Base-by-base conservation (phyloP, 2,888 invertebrate genomes). In the Rotaria sp. region DNA sequence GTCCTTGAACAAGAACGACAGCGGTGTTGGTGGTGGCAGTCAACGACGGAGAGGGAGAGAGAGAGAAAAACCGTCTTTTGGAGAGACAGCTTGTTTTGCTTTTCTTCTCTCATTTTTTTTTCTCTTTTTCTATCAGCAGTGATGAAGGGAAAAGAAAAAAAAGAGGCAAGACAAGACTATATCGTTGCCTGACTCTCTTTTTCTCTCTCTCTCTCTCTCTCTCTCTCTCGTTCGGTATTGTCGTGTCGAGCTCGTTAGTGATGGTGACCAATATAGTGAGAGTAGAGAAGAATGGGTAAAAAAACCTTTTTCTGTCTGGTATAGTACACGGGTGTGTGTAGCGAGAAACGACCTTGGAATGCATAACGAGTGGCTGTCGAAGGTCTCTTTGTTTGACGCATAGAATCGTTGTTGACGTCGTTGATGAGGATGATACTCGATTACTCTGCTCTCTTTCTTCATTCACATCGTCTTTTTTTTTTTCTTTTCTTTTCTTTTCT, bases 391-490 rank as follows among this genome's bases (percentile, higher is more conserved):
- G 67, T 35, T 67, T 38, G 67, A 67, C 67, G 38, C 67, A 30
- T 35, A 67, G 35, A 67, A 67, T 67, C 67, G 30, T 67, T 67
- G 67, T 67, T 67, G 67, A 67, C 67, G 67, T 35, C 67, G 67
- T 21, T 67, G 67, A 67, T 67, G 67, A 67, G 67, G 67, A 67
- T 67, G 67, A 67, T 67, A 67, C 67, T 67, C 67, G 67, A 67
- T 67, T 67, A 67, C 67, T 67, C 30, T 38, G 38, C 67, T 67
- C 67, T 67, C 35, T 35, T 67, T 67, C 67, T 67, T 67, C 67
- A 67, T 67, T 67, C 67, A 67, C 67, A 35, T 67, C 35, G 67
- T 67, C 67, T 67, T 67, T 67, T 67, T 59, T 35, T 35, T 26
- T 30, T 67, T 30, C 21, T 38, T 67, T 21, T 35, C 7, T 35